Evolutionary conservation across 2,797 vertebrate species (phyloP).

Genomic region (Apogon hyalosoma): DNA sequence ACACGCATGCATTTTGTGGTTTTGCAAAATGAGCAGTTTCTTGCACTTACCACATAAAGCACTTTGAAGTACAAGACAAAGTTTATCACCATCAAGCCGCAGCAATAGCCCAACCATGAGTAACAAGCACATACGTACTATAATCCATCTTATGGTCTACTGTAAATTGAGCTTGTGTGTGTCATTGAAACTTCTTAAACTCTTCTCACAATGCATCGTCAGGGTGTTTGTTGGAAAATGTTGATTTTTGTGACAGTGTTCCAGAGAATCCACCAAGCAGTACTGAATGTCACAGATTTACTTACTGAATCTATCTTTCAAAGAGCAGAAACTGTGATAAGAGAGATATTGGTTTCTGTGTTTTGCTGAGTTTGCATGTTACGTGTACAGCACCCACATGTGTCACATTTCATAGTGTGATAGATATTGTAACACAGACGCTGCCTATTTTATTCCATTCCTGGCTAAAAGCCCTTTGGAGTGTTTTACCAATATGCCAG

Average conservation of each 20-base stretch:
- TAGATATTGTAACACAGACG: no score
- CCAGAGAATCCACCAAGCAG: constrained; percentile 7
- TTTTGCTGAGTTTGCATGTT: constrained; percentile 45
- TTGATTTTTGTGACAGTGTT: constrained; percentile 24
- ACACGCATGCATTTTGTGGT: not conserved
- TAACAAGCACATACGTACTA: constrained; percentile 29
- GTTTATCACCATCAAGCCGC: constrained; percentile 5
- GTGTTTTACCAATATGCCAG: no score
- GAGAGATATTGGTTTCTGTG: constrained; percentile 39
- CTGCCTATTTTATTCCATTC: no score
- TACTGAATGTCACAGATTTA: constrained; percentile 35
- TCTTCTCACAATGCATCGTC: constrained; percentile 7
- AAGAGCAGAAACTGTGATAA: constrained; percentile 4
- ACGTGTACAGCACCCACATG: constrained; percentile 25
- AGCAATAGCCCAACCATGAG: constrained; percentile 13
- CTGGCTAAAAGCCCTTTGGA: no score
- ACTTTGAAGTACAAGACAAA: constrained; percentile 22
- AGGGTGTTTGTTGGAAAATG: constrained; percentile 20
- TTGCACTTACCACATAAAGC: constrained; percentile 18
- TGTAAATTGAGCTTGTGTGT: constrained; percentile 39
- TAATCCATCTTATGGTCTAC: constrained; percentile 45
- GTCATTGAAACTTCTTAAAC: constrained; percentile 12
- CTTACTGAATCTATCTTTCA: constrained; percentile 22
- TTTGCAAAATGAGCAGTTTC: constrained; percentile 49
- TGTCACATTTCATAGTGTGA: no score